These are phyloP conservation scores for Hylaeus anthracinus DNA, from an alignment of 1,140 invertebrate genomes.

Conservation along the genomic window DNA sequence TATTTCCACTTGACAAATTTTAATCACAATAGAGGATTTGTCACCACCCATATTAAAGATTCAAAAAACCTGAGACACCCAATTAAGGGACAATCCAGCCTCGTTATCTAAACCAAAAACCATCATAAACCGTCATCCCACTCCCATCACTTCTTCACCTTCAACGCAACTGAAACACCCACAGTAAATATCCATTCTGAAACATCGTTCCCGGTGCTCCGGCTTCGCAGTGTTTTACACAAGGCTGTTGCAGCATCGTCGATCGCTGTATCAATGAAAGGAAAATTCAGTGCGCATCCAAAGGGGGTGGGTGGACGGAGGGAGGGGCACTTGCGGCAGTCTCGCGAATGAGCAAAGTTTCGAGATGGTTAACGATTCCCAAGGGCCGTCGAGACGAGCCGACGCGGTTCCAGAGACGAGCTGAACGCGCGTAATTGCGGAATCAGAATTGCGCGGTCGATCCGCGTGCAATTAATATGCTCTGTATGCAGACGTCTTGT, in stretches of 20 bases:
- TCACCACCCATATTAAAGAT: too few relatives aligned
- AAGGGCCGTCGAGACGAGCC: slow-evolving; percentile 45
- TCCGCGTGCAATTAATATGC: slow-evolving; percentile 60
- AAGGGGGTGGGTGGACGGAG: background rate
- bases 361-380: slow-evolving; percentile 57
- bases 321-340: slow-evolving; percentile 15
- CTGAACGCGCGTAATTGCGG: slow-evolving; percentile 60
- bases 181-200: too few relatives aligned
- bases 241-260: background rate
- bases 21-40: too few relatives aligned
- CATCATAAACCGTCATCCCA: too few relatives aligned
- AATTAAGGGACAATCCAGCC: too few relatives aligned
- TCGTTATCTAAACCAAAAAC: too few relatives aligned
- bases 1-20: too few relatives aligned
- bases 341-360: slow-evolving; percentile 58
- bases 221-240: slow-evolving; percentile 15
- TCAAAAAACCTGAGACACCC: too few relatives aligned
- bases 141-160: too few relatives aligned
- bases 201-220: too few relatives aligned
- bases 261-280: slow-evolving; percentile 27
- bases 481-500: slow-evolving; percentile 28
- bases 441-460: slow-evolving; percentile 59
- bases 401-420: slow-evolving; percentile 46
- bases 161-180: too few relatives aligned
- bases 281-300: slow-evolving; percentile 36